Evolutionary conservation across 1,140 invertebrate genomes (phyloP).

Genomic region (Papilio glaucus): DNA sequence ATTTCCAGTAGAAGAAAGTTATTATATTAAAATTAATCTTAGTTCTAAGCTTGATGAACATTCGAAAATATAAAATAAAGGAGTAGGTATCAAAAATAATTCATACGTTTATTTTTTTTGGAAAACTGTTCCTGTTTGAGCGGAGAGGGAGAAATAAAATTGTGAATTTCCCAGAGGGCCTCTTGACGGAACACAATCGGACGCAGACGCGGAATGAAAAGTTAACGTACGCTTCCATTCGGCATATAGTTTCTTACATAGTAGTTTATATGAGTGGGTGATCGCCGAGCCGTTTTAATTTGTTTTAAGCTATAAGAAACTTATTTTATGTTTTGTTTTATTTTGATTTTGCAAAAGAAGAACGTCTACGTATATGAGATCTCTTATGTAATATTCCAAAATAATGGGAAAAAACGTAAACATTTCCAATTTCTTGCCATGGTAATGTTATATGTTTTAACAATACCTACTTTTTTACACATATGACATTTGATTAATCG

Average conservation of each 20-base stretch:
- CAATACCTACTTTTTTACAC: too few species aligned
- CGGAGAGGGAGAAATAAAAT: constrained; percentile 5
- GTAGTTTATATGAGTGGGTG: background rate
- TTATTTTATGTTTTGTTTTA: too few species aligned
- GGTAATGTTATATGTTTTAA: too few species aligned
- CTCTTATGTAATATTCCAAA: too few species aligned
- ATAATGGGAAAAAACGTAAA: too few species aligned
- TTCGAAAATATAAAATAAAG: background rate
- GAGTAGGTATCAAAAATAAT: background rate
- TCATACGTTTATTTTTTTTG: background rate
- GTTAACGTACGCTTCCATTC: background rate
- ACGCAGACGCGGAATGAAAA: constrained; percentile 16
- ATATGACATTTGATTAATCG: too few species aligned
- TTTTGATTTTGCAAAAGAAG: too few species aligned
- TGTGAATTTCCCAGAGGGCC: constrained; percentile 15
- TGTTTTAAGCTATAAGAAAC: too few species aligned
- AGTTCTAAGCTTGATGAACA: background rate
- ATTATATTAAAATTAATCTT: background rate
- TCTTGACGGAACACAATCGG: constrained; percentile 17
- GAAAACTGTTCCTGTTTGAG: background rate
- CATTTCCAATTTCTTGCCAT: too few species aligned
- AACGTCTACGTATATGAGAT: too few species aligned
- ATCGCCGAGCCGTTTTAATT: background rate
- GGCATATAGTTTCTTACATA: background rate
- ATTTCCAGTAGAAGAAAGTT: too few species aligned